These are phyloP conservation scores for Cacoxenus indagator DNA, from an alignment of 2,888 invertebrate genomes.

Conservation along the genomic window DNA sequence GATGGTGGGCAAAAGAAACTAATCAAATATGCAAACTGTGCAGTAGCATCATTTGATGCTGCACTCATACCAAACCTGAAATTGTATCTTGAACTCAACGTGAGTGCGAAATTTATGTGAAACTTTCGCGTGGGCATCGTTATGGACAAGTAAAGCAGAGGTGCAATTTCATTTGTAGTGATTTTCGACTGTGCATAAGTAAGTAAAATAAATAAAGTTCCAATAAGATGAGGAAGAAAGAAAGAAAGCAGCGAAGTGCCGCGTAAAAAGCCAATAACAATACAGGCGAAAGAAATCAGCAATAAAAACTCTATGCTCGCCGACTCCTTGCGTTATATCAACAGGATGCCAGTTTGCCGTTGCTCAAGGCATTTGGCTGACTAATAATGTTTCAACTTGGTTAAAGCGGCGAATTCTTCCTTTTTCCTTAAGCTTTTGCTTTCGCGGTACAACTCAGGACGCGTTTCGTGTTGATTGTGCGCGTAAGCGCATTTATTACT, in stretches of 20 bases:
- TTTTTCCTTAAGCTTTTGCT: neutral
- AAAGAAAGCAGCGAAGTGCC: neutral
- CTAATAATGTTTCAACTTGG: constrained; percentile 6
- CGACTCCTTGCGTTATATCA: neutral
- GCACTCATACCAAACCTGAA: neutral
- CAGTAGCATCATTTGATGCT: neutral
- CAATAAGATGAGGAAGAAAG: neutral
- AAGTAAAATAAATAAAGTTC: constrained; percentile 30
- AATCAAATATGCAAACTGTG: constrained; percentile 23
- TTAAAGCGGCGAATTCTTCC: neutral
- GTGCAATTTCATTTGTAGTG: constrained; percentile 34
- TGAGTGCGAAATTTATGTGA: constrained; percentile 2
- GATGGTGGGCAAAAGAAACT: constrained; percentile 1
- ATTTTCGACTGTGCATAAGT: constrained; percentile 38
- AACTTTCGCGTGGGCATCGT: neutral
- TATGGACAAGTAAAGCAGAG: constrained; percentile 24
- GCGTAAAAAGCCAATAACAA: constrained; percentile 9
- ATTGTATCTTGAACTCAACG: neutral
- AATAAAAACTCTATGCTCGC: neutral
- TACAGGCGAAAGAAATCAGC: neutral
- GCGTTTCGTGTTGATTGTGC: neutral
- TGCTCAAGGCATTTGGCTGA: neutral
- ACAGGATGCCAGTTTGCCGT: constrained; percentile 6
- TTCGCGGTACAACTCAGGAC: neutral
- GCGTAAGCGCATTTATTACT: constrained; percentile 59